Evolutionary conservation across 2,888 invertebrate genomes (phyloP).

Genomic region (Graphium colonna): DNA sequence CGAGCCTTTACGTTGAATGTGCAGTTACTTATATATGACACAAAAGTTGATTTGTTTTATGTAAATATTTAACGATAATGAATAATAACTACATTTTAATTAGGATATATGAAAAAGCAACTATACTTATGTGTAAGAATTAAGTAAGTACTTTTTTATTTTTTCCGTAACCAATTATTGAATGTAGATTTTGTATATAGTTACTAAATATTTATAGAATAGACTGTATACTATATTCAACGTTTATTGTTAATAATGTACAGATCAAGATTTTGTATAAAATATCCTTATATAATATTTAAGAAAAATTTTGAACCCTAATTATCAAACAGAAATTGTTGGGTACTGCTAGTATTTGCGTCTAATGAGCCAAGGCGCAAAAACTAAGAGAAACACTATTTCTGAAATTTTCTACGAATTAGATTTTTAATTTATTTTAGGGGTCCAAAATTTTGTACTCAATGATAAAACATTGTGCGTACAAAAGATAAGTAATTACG

Average conservation of each 20-base stretch:
- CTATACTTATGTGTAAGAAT: background rate
- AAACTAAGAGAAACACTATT: constrained; percentile 14
- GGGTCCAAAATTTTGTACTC: constrained; percentile 20
- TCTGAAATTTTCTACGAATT: background rate
- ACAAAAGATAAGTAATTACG: no score
- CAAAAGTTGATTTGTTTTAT: no score
- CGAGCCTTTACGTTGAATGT: constrained; percentile 1
- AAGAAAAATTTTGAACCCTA: background rate
- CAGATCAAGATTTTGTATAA: background rate
- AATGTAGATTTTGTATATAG: background rate
- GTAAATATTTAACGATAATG: no score
- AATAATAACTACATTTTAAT: no score
- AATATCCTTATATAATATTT: background rate
- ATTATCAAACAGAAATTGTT: background rate
- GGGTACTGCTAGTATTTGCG: constrained; percentile 19
- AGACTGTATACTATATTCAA: background rate
- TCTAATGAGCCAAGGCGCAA: constrained; percentile 26
- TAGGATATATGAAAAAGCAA: no score
- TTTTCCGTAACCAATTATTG: background rate
- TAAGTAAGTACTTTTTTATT: no score
- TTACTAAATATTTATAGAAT: background rate
- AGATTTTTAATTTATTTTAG: constrained; percentile 5
- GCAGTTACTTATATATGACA: background rate
- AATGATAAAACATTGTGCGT: no score
- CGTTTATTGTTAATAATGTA: constrained; percentile 15